These are phyloP conservation scores for Scleropages formosus DNA, from an alignment of 2,797 vertebrate species.

Conservation along the genomic window DNA sequence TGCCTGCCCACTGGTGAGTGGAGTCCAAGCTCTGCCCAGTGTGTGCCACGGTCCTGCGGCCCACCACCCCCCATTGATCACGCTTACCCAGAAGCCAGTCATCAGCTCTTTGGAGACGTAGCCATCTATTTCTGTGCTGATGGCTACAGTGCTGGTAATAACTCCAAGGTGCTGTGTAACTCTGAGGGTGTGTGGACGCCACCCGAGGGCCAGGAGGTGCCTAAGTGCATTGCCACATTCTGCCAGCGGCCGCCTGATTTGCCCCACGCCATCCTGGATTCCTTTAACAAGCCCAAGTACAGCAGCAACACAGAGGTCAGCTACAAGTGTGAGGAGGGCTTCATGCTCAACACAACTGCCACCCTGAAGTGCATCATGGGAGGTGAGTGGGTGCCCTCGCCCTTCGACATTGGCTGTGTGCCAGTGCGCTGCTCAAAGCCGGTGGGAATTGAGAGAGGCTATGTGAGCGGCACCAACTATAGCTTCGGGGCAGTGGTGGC, in stretches of 20 bases:
- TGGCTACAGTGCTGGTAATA: slow-evolving; percentile 86
- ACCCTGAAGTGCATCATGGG: slow-evolving; percentile 85
- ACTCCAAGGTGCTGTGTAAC: slow-evolving; percentile 86
- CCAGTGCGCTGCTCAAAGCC: slow-evolving; percentile 90
- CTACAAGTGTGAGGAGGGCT: slow-evolving; percentile 95
- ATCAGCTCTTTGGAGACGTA: slow-evolving; percentile 87
- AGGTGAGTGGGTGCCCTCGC: slow-evolving; percentile 85
- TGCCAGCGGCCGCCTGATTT: slow-evolving; percentile 81
- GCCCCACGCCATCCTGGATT: slow-evolving; percentile 86
- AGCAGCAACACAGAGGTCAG: slow-evolving; percentile 80
- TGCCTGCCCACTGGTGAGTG: slow-evolving; percentile 83
- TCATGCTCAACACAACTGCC: slow-evolving; percentile 85
- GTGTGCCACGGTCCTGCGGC: slow-evolving; percentile 90
- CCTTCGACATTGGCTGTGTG: slow-evolving; percentile 80
- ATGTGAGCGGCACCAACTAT: slow-evolving; percentile 87
- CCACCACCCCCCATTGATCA: slow-evolving; percentile 87
- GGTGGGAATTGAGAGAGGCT: slow-evolving; percentile 77
- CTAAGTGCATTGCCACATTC: slow-evolving; percentile 90
- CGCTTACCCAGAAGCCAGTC: slow-evolving; percentile 83
- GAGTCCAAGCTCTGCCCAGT: slow-evolving; percentile 81
- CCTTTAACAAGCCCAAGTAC: slow-evolving; percentile 83
- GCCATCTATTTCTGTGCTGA: slow-evolving; percentile 93
- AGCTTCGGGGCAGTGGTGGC: slow-evolving; percentile 93
- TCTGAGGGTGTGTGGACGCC: slow-evolving; percentile 88
- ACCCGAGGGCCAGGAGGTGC: slow-evolving; percentile 72